Evolutionary conservation across 2,888 invertebrate species (phyloP).

Genomic region (Exocentrus adspersus): DNA sequence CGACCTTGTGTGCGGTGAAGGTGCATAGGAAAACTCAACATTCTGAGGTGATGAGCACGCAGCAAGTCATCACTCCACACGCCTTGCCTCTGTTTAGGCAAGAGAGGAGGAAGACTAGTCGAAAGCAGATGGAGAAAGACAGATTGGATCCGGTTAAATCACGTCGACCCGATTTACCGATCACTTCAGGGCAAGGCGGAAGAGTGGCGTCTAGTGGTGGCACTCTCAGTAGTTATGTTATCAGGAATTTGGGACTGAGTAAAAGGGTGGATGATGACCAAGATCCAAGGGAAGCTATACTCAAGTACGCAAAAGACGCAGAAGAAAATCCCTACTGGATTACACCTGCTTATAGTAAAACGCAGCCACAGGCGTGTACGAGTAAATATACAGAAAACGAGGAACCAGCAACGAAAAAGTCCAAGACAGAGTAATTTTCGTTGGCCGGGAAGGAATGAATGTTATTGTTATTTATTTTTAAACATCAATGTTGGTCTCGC

Average conservation of each 20-base stretch:
- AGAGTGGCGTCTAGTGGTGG: conserved; percentile 94
- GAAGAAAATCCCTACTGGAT: conserved; percentile 98
- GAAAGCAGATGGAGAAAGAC: conserved; percentile 92
- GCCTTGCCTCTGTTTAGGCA: conserved; percentile 95
- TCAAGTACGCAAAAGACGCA: conserved; percentile 94
- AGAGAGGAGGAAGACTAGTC: conserved; percentile 86
- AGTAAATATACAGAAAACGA: conserved; percentile 60
- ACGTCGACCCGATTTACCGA: conserved; percentile 83
- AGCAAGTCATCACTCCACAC: conserved; percentile 91
- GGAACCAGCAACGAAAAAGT: conserved; percentile 56
- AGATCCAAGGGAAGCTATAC: conserved; percentile 94
- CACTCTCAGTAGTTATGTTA: conserved; percentile 91
- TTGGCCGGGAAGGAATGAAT: not conserved
- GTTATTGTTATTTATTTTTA: not conserved
- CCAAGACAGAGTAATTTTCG: conserved; percentile 43
- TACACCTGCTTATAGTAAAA: conserved; percentile 88
- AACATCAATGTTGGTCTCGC: not conserved
- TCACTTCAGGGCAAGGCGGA: conserved; percentile 89
- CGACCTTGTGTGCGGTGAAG: conserved; percentile 88
- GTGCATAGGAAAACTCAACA: conserved; percentile 81
- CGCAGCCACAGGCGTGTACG: conserved; percentile 83
- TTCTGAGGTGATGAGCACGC: conserved; percentile 87
- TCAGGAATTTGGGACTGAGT: conserved; percentile 92
- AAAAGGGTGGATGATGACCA: conserved; percentile 91
- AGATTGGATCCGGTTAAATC: conserved; percentile 88